Evolutionary conservation across 2,888 invertebrate genomes (phyloP).

Genomic region (Mythimna impura): DNA sequence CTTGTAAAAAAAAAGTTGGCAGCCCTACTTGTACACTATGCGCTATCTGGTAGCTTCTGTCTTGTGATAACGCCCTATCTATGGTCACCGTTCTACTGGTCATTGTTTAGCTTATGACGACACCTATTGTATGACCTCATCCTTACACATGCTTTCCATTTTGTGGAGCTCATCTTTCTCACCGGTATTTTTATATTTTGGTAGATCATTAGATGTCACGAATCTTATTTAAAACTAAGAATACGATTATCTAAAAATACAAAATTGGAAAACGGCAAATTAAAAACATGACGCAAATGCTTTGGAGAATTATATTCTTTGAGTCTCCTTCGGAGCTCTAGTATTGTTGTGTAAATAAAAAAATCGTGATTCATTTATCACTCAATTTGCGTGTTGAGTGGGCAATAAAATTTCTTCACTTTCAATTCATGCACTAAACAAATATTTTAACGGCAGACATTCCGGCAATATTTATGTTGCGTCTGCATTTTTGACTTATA

Average conservation of each 20-base stretch:
- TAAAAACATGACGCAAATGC: too few species aligned
- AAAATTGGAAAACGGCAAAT: too few species aligned
- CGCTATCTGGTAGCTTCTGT: conserved; percentile 38
- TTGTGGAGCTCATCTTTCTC: neutral
- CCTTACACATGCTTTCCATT: conserved; percentile 3
- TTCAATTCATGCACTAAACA: conserved; percentile 10
- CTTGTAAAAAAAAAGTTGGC: too few species aligned
- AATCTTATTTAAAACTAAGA: too few species aligned
- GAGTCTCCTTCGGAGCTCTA: neutral
- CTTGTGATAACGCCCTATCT: conserved; percentile 53
- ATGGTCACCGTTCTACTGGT: conserved; percentile 25
- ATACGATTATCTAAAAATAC: too few species aligned
- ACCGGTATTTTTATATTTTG: neutral
- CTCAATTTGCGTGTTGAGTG: conserved; percentile 14
- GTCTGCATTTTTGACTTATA: neutral
- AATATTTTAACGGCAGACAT: conserved; percentile 9
- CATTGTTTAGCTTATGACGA: neutral
- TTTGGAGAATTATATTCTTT: neutral
- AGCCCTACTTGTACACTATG: neutral
- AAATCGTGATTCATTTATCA: neutral
- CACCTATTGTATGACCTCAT: conserved; percentile 3
- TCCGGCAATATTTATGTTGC: neutral
- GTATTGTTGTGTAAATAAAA: neutral
- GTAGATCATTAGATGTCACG: too few species aligned
- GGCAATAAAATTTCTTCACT: conserved; percentile 17